Percentiles rank a stretch among this genome's conserved stretches.
Evolutionary conservation across 2,113 vertebrate genomes (phyloP).

Genomic region (Cricetomys ansorgei): DNA sequence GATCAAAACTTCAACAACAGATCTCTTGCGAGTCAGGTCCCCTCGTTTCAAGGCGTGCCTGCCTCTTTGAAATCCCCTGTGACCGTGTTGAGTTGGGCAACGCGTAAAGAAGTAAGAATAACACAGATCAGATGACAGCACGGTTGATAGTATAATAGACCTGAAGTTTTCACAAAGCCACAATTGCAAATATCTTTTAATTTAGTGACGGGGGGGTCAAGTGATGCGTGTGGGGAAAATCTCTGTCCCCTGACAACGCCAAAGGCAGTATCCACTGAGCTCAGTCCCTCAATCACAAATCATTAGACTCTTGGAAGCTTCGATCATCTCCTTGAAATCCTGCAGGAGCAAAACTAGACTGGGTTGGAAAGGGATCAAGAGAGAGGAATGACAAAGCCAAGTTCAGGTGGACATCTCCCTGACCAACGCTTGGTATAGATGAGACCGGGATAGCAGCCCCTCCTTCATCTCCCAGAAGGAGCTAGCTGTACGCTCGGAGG

Average conservation of each 20-base stretch:
- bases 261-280: not conserved
- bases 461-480: not conserved
- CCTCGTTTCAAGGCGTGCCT: not conserved
- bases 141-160: not conserved
- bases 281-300: not conserved
- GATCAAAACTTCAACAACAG: not conserved
- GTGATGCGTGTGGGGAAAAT: not conserved
- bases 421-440: not conserved
- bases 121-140: not conserved
- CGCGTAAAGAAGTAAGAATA: slow-evolving; percentile 20
- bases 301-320: not conserved
- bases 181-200: not conserved
- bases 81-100: not conserved
- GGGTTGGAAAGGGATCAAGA: slow-evolving; percentile 36
- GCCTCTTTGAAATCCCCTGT: not conserved
- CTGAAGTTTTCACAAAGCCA: not conserved
- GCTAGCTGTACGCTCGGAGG: not conserved
- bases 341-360: slow-evolving; percentile 12
- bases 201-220: not conserved
- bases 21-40: not conserved
- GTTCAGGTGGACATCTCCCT: not conserved
- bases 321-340: slow-evolving; percentile 51
- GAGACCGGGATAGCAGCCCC: not conserved
- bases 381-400: not conserved
- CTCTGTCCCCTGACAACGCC: not conserved